These are phyloP conservation scores for Lasiommata megera DNA, from an alignment of 2,888 invertebrate species.

Conservation along the genomic window DNA sequence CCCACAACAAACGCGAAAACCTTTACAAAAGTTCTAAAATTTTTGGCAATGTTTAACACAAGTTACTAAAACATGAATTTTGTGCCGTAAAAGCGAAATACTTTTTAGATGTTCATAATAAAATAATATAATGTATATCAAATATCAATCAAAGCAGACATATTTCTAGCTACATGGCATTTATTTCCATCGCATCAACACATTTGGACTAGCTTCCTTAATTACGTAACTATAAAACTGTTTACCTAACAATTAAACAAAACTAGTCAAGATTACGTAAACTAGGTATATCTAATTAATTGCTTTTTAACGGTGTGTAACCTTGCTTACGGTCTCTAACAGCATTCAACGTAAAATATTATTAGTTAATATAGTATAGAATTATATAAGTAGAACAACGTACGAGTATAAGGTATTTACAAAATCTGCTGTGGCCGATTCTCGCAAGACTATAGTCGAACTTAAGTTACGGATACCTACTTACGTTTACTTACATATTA, in stretches of 20 bases:
- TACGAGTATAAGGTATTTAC: slow-evolving; percentile 38
- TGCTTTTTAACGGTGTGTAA: slow-evolving; percentile 45
- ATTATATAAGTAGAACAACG: slow-evolving; percentile 33
- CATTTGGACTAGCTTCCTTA: slow-evolving; percentile 80
- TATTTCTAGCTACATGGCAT: slow-evolving; percentile 69
- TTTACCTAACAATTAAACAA: slow-evolving; percentile 75
- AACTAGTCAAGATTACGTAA: slow-evolving; percentile 70
- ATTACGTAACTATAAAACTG: slow-evolving; percentile 65
- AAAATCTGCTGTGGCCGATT: slow-evolving; percentile 40
- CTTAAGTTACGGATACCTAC: slow-evolving; percentile 31
- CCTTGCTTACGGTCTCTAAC: slow-evolving; percentile 27
- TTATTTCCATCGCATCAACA: slow-evolving; percentile 74
- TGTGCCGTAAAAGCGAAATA: slow-evolving; percentile 46
- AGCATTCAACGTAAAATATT: slow-evolving; percentile 32
- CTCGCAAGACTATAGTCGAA: slow-evolving; percentile 34
- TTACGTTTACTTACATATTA: slow-evolving; percentile 34
- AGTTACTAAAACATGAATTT: slow-evolving; percentile 37
- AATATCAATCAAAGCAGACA: slow-evolving; percentile 37
- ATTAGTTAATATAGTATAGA: slow-evolving; percentile 27
- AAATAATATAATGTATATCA: slow-evolving; percentile 35
- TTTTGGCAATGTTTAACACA: slow-evolving; percentile 56
- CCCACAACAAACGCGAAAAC: slow-evolving; percentile 64
- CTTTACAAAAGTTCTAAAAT: slow-evolving; percentile 49
- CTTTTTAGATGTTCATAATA: slow-evolving; percentile 36
- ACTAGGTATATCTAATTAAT: slow-evolving; percentile 47